A percentile compares a stretch with the other conserved stretches of the same genome.
Conservation (phyloP, 2,888 invertebrate species). For the Calameuta pallipes region DNA sequence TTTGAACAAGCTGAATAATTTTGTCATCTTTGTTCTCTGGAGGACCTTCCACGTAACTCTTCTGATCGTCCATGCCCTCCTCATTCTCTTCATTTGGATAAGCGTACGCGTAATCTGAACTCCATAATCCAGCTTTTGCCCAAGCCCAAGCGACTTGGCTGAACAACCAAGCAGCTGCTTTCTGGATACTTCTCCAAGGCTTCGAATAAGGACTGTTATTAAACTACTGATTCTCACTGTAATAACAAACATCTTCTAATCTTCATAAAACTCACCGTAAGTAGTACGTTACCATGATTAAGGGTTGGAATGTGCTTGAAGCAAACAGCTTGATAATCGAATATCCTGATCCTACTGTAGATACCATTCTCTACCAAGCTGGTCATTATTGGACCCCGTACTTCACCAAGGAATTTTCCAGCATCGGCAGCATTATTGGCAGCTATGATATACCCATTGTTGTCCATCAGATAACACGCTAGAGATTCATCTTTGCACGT, state of each 20-base stretch:
- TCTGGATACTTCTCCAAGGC: constrained; percentile 53
- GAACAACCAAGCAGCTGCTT: constrained; percentile 52
- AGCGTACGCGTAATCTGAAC: constrained; percentile 48
- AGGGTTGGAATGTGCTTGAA: constrained; percentile 76
- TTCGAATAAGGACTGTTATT: constrained; percentile 17
- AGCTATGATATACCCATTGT: constrained; percentile 88
- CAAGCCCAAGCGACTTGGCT: constrained; percentile 50
- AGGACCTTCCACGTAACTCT: constrained; percentile 30
- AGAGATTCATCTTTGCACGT: constrained; percentile 75
- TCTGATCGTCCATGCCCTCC: constrained; percentile 38
- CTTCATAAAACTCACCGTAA: constrained; percentile 69
- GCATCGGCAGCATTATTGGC: constrained; percentile 79
- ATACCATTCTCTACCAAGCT: constrained; percentile 79
- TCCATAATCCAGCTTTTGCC: constrained; percentile 54
- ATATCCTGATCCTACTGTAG: constrained; percentile 79
- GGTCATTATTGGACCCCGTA: constrained; percentile 82
- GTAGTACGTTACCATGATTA: constrained; percentile 72
- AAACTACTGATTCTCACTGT: background rate
- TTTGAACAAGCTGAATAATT: constrained; percentile 73
- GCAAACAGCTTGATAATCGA: constrained; percentile 92
- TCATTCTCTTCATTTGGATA: constrained; percentile 46
- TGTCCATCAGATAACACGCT: constrained; percentile 88
- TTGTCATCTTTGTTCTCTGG: constrained; percentile 67
- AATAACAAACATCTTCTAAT: background rate
- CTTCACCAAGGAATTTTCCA: constrained; percentile 89